Evolutionary conservation across 2,113 vertebrate genomes (phyloP).

Genomic region (Rhynchomys soricoides): DNA sequence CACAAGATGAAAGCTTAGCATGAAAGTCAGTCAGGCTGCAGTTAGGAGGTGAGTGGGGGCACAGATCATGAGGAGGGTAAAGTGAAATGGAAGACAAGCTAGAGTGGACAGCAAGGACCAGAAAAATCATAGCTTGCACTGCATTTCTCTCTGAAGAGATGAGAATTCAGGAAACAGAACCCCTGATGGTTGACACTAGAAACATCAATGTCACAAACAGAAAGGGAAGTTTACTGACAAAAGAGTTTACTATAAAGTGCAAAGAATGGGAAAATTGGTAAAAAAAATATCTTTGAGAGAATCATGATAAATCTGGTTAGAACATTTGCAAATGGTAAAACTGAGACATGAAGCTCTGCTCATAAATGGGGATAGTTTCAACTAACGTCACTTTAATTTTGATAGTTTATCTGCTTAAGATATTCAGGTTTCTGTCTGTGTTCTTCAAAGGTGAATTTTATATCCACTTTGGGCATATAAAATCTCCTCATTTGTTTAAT

Average conservation of each 20-base stretch:
- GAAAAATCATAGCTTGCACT: not conserved
- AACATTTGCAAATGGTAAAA: not conserved
- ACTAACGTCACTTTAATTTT: slow-evolving; percentile 59
- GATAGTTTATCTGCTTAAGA: slow-evolving; percentile 54
- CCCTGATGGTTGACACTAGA: not conserved
- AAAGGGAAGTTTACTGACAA: slow-evolving; percentile 22
- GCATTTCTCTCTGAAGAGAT: not conserved
- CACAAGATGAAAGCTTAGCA: not conserved
- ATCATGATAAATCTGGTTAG: not conserved
- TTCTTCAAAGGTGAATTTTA: slow-evolving; percentile 79
- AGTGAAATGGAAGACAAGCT: not conserved
- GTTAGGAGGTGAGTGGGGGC: not conserved
- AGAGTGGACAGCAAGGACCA: accelerated
- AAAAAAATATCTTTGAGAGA: not conserved
- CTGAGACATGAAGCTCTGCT: slow-evolving; percentile 3
- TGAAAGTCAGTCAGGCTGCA: not conserved
- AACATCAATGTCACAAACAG: not conserved
- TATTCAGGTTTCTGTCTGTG: slow-evolving; percentile 64
- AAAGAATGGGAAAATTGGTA: not conserved
- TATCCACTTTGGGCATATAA: slow-evolving; percentile 48
- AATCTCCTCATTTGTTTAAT: slow-evolving; percentile 85
- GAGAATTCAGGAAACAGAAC: not conserved
- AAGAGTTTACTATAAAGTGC: not conserved
- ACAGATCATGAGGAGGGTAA: not conserved
- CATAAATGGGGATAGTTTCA: slow-evolving; percentile 6